phyloP scores from a whole-genome alignment of 2,888 invertebrate genomes.

The Melieria crassipennis region DNA sequence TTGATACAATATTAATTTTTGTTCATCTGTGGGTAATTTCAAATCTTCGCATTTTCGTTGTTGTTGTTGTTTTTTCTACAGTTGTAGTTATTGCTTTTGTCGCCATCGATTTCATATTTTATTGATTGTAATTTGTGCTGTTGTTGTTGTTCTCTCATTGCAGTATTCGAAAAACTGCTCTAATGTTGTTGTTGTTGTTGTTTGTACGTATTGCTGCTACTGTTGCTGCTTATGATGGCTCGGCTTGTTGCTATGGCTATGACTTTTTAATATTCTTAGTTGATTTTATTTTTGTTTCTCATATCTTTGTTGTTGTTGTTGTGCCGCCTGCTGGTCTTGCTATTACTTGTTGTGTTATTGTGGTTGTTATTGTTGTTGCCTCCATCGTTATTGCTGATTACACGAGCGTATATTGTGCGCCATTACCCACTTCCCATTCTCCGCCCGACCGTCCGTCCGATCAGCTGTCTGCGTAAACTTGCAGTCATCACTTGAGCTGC shows the following conservation, averaged over 20 bases:
- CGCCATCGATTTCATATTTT: no score
- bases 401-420: no score
- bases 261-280: slow-evolving; percentile 5
- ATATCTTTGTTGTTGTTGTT: slow-evolving; percentile 14
- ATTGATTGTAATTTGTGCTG: background rate
- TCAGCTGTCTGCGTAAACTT: background rate
- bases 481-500: slow-evolving; percentile 6
- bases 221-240: slow-evolving; percentile 14
- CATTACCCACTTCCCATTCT: no score
- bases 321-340: background rate
- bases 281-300: slow-evolving; percentile 28
- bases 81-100: no score
- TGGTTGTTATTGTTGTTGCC: slow-evolving; percentile 2
- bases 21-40: no score
- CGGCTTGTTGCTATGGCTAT: slow-evolving; percentile 19
- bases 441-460: background rate
- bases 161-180: no score
- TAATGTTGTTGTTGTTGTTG: background rate
- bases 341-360: background rate
- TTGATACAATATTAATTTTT: no score
- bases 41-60: no score
- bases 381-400: no score
- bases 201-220: slow-evolving; percentile 10
- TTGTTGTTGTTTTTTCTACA: no score
- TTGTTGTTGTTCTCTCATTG: background rate